These are phyloP conservation scores for Abrostola tripartita DNA, from an alignment of 2,888 invertebrate species.

Conservation along the genomic window DNA sequence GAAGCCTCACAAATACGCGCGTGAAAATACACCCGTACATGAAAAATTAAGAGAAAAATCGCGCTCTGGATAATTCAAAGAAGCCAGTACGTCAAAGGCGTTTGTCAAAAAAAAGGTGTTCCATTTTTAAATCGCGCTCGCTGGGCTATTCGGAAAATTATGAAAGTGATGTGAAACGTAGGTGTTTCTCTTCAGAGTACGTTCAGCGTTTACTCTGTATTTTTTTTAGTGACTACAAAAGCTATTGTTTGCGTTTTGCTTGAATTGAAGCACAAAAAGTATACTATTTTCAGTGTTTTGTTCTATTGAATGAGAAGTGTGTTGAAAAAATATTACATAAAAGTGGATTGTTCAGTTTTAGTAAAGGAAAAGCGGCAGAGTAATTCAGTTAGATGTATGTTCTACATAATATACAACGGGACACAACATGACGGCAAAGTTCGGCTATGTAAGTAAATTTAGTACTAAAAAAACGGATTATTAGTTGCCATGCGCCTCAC, in stretches of 20 bases:
- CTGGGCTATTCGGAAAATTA: slow-evolving; percentile 80
- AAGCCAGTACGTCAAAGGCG: slow-evolving; percentile 71
- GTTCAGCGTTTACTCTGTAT: slow-evolving; percentile 75
- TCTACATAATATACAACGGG: slow-evolving; percentile 87
- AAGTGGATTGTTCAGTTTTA: slow-evolving; percentile 85
- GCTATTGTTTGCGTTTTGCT: slow-evolving; percentile 81
- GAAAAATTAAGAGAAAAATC: slow-evolving; percentile 72
- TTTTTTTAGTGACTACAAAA: slow-evolving; percentile 83
- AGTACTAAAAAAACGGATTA: slow-evolving; percentile 17
- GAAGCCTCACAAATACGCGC: slow-evolving; percentile 76
- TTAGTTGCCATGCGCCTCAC: slow-evolving; percentile 35
- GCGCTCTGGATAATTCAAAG: slow-evolving; percentile 65
- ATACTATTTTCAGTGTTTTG: slow-evolving; percentile 83
- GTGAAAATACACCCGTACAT: slow-evolving; percentile 75
- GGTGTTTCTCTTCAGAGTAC: slow-evolving; percentile 77
- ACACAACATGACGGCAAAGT: slow-evolving; percentile 89
- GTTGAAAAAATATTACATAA: slow-evolving; percentile 84
- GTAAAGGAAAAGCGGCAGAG: slow-evolving; percentile 82
- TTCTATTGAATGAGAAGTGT: slow-evolving; percentile 81
- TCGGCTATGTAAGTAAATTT: slow-evolving; percentile 86
- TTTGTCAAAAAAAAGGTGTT: slow-evolving; percentile 75
- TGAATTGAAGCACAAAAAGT: slow-evolving; percentile 75
- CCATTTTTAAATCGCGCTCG: slow-evolving; percentile 72
- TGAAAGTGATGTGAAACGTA: slow-evolving; percentile 84
- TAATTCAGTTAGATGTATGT: slow-evolving; percentile 88